Evolutionary conservation across 2,113 vertebrate genomes (phyloP).

Genomic region (Aldabrachelys gigantea): DNA sequence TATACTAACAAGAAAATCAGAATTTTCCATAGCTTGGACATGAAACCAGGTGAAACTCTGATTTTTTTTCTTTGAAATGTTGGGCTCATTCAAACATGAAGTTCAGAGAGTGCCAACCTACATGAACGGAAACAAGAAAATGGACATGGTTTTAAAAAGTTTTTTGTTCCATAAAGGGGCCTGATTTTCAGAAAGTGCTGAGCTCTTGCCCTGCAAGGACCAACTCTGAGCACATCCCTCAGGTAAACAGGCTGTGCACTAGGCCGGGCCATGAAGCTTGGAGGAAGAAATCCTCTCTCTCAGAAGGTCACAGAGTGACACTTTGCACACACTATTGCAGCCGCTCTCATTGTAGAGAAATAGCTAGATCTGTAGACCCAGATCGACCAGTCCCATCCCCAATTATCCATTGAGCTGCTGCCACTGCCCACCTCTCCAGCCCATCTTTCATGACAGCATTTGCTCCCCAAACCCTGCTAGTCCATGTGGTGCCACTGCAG

Average conservation of each 20-base stretch:
- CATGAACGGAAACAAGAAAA: neutral
- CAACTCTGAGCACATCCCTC: neutral
- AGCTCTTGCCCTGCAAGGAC: neutral
- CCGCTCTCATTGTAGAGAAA: neutral
- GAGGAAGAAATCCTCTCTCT: neutral
- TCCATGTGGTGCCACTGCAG: neutral
- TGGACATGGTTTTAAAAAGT: neutral
- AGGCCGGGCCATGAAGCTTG: neutral
- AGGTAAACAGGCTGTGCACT: neutral
- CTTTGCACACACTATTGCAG: neutral
- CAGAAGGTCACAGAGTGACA: neutral
- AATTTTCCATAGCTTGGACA: neutral
- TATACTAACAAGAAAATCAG: neutral
- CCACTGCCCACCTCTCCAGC: neutral
- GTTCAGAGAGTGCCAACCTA: neutral
- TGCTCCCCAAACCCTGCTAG: neutral
- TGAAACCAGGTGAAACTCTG: neutral
- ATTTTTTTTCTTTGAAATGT: neutral
- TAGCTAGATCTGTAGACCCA: neutral
- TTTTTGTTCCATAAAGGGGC: neutral
- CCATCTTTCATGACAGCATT: neutral
- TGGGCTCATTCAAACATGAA: neutral
- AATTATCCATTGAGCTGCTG: neutral
- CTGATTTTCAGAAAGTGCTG: neutral
- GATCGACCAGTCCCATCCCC: neutral